Evolutionary conservation across 1,140 invertebrate species (phyloP).

Genomic region (Heliothis virescens): DNA sequence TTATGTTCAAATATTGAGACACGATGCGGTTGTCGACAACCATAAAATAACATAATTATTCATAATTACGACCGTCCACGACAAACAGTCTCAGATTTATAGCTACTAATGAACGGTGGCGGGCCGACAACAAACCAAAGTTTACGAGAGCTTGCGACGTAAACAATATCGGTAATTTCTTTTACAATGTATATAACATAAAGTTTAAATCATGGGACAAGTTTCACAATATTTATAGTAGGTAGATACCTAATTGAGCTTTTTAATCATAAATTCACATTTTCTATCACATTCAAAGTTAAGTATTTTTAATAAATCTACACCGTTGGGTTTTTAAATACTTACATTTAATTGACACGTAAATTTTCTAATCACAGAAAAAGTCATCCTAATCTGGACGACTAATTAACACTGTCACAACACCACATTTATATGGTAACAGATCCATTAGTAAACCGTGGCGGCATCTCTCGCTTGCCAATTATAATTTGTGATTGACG

Average conservation of each 20-base stretch:
- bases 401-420: not conserved
- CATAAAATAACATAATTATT: constrained; percentile 79
- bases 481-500: constrained; percentile 61
- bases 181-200: constrained; percentile 16
- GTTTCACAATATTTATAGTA: too few relatives aligned
- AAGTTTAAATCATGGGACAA: not conserved
- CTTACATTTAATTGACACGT: too few relatives aligned
- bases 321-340: too few relatives aligned
- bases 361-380: too few relatives aligned
- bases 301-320: too few relatives aligned
- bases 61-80: constrained; percentile 74
- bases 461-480: constrained; percentile 61
- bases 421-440: constrained; percentile 14
- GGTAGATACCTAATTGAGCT: too few relatives aligned
- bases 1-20: constrained; percentile 65
- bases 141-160: constrained; percentile 30
- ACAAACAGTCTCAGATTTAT: constrained; percentile 77
- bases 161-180: constrained; percentile 31
- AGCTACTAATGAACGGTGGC: constrained; percentile 61
- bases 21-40: constrained; percentile 68
- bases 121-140: constrained; percentile 49
- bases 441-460: constrained; percentile 51
- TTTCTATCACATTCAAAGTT: too few relatives aligned
- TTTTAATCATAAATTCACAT: too few relatives aligned
- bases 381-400: too few relatives aligned